Evolutionary conservation across 2,888 invertebrate species (phyloP), one percentile per base, ranked within the genome.

Genomic region (Torymus aiolomorphi): DNA sequence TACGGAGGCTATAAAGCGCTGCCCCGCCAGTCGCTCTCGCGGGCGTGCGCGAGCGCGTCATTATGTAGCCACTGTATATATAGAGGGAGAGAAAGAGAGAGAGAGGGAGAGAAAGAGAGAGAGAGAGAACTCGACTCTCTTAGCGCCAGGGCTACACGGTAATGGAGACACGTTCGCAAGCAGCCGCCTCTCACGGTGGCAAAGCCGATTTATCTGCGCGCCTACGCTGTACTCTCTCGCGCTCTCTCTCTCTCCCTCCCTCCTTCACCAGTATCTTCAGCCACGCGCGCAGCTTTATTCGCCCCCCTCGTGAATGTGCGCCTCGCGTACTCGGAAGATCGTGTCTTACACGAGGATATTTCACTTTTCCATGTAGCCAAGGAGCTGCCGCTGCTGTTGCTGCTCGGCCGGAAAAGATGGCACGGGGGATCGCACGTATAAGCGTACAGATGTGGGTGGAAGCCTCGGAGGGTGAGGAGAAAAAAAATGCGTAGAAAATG

Each of bases 161-260:
- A 87, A 88, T 88, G 86, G 88, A 88, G 88, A 88, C 88, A 87
- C 88, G 87, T 87, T 87, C 87, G 83, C 85, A 84, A 86, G 84
- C 69, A 85, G 86, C 86, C 84, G 86, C 85, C 85, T 86, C 83
- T 86, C 84, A 84, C 84, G 84, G 84, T 86, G 86, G 86, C 86
- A 86, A 87, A 86, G 87, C 86, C 87, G 88, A 88, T 88, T 88
- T 88, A 88, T 88, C 87, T 87, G 86, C 86, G 86, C 83, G 10
- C 24, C 13, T 42, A 42, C 42, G 42, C 42, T 51, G 24, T 51
- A 52, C 18, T 18, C 11, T 24, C 14, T 54, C 69, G 69, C 69
- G 24, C 75, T 75, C 72, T 76, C 61, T 63, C 78, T 66, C 74
- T 75, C 67, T 59, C 76, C 42, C 76, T 80, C 77, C 70, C 84